These are phyloP conservation scores for Archips xylosteana DNA, from an alignment of 2,888 invertebrate genomes.

Conservation along the genomic window DNA sequence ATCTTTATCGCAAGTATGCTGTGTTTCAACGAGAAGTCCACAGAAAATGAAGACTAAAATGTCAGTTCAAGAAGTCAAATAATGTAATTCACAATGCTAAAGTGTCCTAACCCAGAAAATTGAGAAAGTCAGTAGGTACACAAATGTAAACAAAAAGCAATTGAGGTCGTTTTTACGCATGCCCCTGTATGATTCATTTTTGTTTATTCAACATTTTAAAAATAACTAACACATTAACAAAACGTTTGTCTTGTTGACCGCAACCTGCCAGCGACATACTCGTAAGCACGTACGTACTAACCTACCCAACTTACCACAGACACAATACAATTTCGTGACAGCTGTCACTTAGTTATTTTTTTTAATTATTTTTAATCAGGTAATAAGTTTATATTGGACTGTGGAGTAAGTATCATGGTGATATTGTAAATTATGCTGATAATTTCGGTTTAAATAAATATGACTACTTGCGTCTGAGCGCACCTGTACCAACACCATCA, in stretches of 20 bases:
- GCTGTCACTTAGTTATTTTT: slow-evolving; percentile 17
- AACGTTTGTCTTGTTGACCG: slow-evolving; percentile 34
- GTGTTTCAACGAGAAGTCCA: neutral
- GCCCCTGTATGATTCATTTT: slow-evolving; percentile 59
- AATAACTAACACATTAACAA: slow-evolving; percentile 45
- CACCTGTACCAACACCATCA: slow-evolving; percentile 70
- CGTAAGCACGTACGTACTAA: slow-evolving; percentile 4
- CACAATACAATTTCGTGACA: slow-evolving; percentile 30
- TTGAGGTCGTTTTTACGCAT: slow-evolving; percentile 63
- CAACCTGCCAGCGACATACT: slow-evolving; percentile 16
- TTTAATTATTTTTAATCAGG: slow-evolving; percentile 17
- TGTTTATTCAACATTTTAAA: slow-evolving; percentile 45
- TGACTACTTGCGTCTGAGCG: slow-evolving; percentile 53
- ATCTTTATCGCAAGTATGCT: neutral
- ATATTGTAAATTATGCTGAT: slow-evolving; percentile 49
- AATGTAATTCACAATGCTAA: slow-evolving; percentile 37
- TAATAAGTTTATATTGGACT: slow-evolving; percentile 16
- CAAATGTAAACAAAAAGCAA: slow-evolving; percentile 54
- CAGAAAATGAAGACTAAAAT: slow-evolving; percentile 16
- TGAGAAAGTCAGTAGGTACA: slow-evolving; percentile 51
- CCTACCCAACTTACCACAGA: slow-evolving; percentile 3
- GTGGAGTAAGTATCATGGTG: slow-evolving; percentile 33
- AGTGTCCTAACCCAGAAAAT: slow-evolving; percentile 45
- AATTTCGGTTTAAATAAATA: slow-evolving; percentile 69
- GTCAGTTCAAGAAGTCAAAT: slow-evolving; percentile 34